phyloP scores from a whole-genome alignment of 1,140 invertebrate species.

The Physella acuta region DNA sequence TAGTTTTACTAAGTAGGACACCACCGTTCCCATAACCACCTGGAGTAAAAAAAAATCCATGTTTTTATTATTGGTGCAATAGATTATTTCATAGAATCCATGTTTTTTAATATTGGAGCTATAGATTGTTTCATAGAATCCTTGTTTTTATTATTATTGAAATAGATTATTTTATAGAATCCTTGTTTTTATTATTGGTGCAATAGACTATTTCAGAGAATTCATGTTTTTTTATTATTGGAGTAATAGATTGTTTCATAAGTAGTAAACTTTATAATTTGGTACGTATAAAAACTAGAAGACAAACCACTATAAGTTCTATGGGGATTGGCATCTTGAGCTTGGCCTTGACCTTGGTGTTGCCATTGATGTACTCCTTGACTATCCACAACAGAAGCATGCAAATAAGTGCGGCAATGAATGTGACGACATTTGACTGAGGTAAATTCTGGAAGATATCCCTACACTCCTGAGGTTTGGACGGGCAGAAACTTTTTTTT shows the following conservation, averaged over 20 bases:
- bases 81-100: too few species aligned
- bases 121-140: too few species aligned
- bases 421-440: slow-evolving; percentile 56
- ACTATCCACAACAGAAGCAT: slow-evolving; percentile 74
- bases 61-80: too few species aligned
- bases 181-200: background rate
- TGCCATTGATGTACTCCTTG: slow-evolving; percentile 80
- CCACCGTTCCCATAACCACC: slow-evolving; percentile 58
- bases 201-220: too few species aligned
- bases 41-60: slow-evolving; percentile 30
- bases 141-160: background rate
- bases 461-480: background rate
- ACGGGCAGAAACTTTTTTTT: too few species aligned
- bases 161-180: too few species aligned
- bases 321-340: slow-evolving; percentile 78
- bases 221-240: too few species aligned
- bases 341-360: slow-evolving; percentile 68
- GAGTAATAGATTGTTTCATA: too few species aligned
- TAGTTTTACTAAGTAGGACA: slow-evolving; percentile 59
- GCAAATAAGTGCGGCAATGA: slow-evolving; percentile 72
- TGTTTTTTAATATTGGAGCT: too few species aligned
- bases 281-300: too few species aligned
- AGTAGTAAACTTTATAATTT: too few species aligned
- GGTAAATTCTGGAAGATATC: slow-evolving; percentile 50
- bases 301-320: slow-evolving; percentile 76